Percentiles rank a stretch among this genome's conserved stretches.
phyloP scores from a whole-genome alignment of 2,113 vertebrate genomes.

The Recurvirostra avosetta region DNA sequence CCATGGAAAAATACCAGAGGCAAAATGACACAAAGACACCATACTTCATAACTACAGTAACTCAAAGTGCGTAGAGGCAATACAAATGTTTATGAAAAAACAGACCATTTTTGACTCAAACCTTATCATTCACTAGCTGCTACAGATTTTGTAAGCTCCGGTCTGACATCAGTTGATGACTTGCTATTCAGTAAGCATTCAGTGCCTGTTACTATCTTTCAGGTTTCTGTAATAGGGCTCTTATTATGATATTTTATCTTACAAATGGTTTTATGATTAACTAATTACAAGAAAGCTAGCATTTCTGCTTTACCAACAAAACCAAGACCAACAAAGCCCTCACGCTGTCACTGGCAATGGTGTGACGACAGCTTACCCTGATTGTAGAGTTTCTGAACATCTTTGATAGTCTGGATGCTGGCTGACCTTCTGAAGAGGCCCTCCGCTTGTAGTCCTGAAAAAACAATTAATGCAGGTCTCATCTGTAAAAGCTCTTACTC shows the following conservation, averaged over 20 bases:
- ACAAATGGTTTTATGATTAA: background rate
- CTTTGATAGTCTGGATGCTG: constrained; percentile 77
- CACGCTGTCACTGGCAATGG: background rate
- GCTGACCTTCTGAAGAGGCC: constrained; percentile 86
- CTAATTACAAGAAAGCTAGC: background rate
- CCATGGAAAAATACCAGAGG: background rate
- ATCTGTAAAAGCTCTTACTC: background rate
- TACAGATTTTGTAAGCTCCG: background rate
- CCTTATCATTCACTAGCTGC: background rate
- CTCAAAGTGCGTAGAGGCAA: background rate
- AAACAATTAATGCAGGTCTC: background rate
- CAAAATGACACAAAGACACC: background rate
- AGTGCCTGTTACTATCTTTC: background rate
- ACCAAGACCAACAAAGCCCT: background rate
- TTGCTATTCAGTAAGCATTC: background rate
- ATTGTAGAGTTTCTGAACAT: constrained; percentile 84
- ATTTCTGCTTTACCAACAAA: background rate
- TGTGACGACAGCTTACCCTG: constrained; percentile 71
- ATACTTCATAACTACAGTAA: background rate
- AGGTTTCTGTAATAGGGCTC: background rate
- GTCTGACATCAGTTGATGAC: background rate
- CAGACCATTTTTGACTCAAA: background rate
- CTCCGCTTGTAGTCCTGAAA: constrained; percentile 80
- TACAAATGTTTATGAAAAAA: background rate
- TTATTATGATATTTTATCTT: background rate